These are phyloP conservation scores for Ailurus styani DNA, from an alignment of 2,113 vertebrate species.

Conservation along the genomic window DNA sequence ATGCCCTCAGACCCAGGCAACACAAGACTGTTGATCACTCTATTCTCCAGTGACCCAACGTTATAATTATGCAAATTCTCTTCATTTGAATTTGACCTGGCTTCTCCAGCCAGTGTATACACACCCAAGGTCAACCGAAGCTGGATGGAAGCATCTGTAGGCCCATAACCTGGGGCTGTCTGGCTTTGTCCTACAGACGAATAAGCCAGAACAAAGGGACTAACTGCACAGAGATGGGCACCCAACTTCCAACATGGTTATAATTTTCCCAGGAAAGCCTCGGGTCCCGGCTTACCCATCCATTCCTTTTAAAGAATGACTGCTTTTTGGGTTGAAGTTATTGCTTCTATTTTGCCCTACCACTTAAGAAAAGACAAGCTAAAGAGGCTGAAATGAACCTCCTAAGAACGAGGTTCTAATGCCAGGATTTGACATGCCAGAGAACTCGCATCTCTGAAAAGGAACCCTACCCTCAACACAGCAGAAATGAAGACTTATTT, in stretches of 20 bases:
- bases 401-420: not conserved
- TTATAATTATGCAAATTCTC: not conserved
- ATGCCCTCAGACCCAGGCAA: not conserved
- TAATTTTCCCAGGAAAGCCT: not conserved
- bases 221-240: not conserved
- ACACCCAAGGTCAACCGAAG: not conserved
- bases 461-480: not conserved
- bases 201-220: not conserved
- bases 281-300: not conserved
- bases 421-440: slow-evolving; percentile 2
- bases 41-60: not conserved
- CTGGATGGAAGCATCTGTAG: not conserved
- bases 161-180: not conserved
- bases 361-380: not conserved
- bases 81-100: not conserved
- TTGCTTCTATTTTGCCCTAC: not conserved
- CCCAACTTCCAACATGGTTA: not conserved
- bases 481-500: slow-evolving; percentile 46
- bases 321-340: not conserved
- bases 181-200: not conserved
- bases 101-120: not conserved
- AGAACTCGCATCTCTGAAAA: slow-evolving; percentile 32
- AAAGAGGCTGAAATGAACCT: not conserved
- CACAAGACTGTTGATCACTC: not conserved
- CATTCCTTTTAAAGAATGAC: not conserved